phyloP scores from a whole-genome alignment of 1,140 invertebrate genomes.

The Psilanteris sp. region DNA sequence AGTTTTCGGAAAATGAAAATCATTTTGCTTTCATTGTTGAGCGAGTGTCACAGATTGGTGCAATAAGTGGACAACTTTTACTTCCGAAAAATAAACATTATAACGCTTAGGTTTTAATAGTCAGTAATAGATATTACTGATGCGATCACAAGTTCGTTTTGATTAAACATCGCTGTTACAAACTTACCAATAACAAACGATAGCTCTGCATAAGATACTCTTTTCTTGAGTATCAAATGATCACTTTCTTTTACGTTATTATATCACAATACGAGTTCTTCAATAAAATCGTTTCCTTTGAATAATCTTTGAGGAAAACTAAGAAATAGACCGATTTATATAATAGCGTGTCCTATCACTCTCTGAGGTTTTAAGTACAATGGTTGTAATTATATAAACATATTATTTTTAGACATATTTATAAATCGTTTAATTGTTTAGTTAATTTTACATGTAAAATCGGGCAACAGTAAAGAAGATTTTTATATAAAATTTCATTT shows the following conservation, averaged over 20 bases:
- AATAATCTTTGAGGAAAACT: too few species aligned
- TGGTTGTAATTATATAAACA: too few species aligned
- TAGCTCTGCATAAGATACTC: background rate
- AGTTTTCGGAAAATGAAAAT: background rate
- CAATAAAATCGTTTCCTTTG: too few species aligned
- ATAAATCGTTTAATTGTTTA: too few species aligned
- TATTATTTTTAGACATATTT: too few species aligned
- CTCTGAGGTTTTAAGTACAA: too few species aligned
- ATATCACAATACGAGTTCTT: background rate
- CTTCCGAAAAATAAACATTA: background rate
- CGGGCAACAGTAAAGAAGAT: too few species aligned
- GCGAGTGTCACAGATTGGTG: background rate
- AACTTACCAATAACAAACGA: conserved; percentile 1
- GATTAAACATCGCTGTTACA: conserved; percentile 7
- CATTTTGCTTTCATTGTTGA: background rate
- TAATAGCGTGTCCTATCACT: too few species aligned
- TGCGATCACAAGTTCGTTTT: background rate
- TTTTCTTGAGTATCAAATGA: conserved; percentile 1
- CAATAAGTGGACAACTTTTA: conserved; percentile 1
- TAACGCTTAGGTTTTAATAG: background rate
- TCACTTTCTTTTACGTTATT: conserved; percentile 17
- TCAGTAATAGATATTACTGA: background rate
- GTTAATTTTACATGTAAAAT: too few species aligned
- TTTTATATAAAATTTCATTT: too few species aligned
- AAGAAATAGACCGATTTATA: too few species aligned